phyloP scores from a whole-genome alignment of 2,113 vertebrate genomes.

The Actenoides hombroni region DNA sequence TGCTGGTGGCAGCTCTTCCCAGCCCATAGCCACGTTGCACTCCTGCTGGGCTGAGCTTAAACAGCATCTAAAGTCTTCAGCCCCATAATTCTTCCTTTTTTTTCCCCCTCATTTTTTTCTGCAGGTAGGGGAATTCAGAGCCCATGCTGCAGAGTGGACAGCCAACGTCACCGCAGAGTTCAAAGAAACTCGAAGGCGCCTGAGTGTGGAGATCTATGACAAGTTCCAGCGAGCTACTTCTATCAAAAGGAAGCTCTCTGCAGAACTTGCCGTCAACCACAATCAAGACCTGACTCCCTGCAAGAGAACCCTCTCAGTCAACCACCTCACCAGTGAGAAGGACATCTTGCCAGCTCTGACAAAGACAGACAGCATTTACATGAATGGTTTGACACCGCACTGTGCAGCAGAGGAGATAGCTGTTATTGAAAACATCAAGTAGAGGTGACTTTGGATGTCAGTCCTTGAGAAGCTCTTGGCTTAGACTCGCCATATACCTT shows the following conservation, averaged over 20 bases:
- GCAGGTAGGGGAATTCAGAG: slow-evolving; percentile 95
- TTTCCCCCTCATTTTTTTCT: background rate
- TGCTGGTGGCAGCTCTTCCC: background rate
- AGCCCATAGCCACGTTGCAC: background rate
- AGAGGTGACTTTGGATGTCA: slow-evolving; percentile 48
- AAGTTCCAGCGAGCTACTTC: slow-evolving; percentile 96
- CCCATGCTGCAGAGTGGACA: slow-evolving; percentile 96
- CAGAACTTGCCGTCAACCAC: slow-evolving; percentile 87
- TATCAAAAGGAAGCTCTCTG: slow-evolving; percentile 95
- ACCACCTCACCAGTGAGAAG: slow-evolving; percentile 83
- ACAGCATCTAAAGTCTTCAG: background rate
- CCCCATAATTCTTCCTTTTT: background rate
- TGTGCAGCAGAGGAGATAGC: slow-evolving; percentile 87
- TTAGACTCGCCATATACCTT: slow-evolving; percentile 68
- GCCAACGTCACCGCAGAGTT: slow-evolving; percentile 97
- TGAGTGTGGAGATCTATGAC: slow-evolving; percentile 98
- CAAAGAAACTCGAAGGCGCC: slow-evolving; percentile 93
- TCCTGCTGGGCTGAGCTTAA: background rate
- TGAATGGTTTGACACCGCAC: slow-evolving; percentile 95
- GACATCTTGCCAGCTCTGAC: slow-evolving; percentile 81
- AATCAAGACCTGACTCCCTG: slow-evolving; percentile 92
- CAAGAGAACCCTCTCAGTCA: slow-evolving; percentile 91
- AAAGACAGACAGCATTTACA: slow-evolving; percentile 91
- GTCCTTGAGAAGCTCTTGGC: slow-evolving; percentile 55
- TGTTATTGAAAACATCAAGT: slow-evolving; percentile 90